Evolutionary conservation across 2,797 vertebrate genomes (phyloP), one percentile per base, ranked within the genome.

Genomic region (Syngnathus rostellatus): DNA sequence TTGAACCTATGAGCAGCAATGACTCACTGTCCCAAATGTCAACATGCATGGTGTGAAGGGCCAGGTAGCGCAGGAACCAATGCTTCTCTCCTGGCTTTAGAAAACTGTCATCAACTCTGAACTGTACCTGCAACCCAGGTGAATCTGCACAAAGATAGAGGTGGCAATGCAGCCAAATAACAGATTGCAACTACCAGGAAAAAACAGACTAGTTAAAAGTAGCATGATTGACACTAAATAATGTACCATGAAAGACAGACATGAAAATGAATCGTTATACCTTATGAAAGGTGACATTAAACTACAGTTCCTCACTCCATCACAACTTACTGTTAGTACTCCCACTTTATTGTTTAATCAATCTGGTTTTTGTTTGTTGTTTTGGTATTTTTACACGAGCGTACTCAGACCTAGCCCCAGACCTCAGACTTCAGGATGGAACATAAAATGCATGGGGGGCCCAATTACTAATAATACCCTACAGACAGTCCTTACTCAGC

Each of bases 21-120:
- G 97, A 96, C 68, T 95, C 89, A 3, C 94, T 94, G 3, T 99
- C 94, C 96, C 97, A 99, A 66, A 95, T 61, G 0, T 99, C 96
- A 0, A 99, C 81, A 77, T 97, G 95, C 72, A 99, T 87, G 21
- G 89, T 91, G 68, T 98, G 94, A 19, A 88, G 77, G 0, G 94
- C 92, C 78, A 99, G 86, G 84, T 99, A 97, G 48, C 76, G 89
- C 70, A 93, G 17, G 50, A 99, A 98, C 89, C 93, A 94, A 59
- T 66, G 81, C 66, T 80, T 92, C 81, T 98, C 97, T 1, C 95
- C 92, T 0, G 91, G 88, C 12, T 84, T 91, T 69, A 98, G 87
- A 79, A 92, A 91, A 1, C 67, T 57, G 0, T 92, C 86, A 50
- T 94, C 94, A 43, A 94, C 93, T 81, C 86, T 76, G 84, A 94